These are phyloP conservation scores for Turritopsis dohrnii DNA, from an alignment of 30 jellyfish, hydroid and myxozoan genomes.

Conservation along the genomic window DNA sequence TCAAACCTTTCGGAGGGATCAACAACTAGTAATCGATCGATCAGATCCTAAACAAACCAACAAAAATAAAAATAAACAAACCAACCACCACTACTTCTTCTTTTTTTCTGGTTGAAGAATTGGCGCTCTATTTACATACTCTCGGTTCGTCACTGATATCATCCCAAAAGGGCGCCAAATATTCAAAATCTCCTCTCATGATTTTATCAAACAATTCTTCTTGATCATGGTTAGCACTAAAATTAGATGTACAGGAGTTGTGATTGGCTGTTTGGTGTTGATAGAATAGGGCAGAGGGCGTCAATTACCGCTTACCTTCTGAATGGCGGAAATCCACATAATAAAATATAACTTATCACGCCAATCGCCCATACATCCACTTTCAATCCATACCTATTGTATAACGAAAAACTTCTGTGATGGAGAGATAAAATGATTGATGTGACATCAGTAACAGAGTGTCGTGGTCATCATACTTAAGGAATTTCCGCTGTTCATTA, in stretches of 20 bases:
- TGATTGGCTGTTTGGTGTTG: background rate
- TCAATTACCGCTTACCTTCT: constrained; percentile 52
- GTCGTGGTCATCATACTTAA: too few species aligned
- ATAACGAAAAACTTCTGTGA: background rate
- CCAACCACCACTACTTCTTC: background rate
- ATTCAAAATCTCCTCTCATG: constrained; percentile 79
- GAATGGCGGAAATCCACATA: constrained; percentile 97
- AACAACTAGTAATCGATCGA: constrained; percentile 61
- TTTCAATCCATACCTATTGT: constrained; percentile 68
- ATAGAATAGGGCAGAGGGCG: background rate
- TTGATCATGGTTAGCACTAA: constrained; percentile 81
- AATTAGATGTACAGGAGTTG: background rate
- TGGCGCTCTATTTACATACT: constrained; percentile 33
- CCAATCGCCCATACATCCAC: constrained; percentile 98
- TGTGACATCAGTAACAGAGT: too few species aligned
- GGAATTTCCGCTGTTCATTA: background rate
- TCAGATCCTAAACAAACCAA: constrained; percentile 51
- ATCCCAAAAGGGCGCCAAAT: constrained; percentile 86
- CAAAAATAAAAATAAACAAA: background rate
- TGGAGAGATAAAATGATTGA: background rate
- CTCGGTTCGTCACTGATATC: constrained; percentile 78
- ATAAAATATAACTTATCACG: constrained; percentile 65
- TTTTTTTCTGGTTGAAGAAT: background rate
- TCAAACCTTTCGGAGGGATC: constrained; percentile 67
- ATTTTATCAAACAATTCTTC: constrained; percentile 94